Evolutionary conservation across 2,888 invertebrate genomes (phyloP).

Genomic region (Dorcus parallelipipedus): DNA sequence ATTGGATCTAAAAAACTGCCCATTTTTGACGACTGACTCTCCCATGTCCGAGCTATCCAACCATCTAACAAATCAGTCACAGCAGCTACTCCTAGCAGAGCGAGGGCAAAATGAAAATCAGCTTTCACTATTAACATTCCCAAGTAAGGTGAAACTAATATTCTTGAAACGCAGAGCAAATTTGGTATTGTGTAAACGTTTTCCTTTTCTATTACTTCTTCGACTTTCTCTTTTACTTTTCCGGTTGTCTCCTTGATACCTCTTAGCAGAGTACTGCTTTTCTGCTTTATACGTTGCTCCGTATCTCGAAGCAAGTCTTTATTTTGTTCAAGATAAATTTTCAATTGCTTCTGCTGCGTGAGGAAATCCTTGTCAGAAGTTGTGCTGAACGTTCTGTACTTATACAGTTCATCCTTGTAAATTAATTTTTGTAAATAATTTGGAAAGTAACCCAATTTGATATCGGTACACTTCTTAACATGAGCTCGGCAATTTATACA

Average conservation of each 20-base stretch:
- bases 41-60: constrained; percentile 91
- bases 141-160: constrained; percentile 81
- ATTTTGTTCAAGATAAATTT: constrained; percentile 55
- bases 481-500: constrained; percentile 1
- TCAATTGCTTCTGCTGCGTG: constrained; percentile 24
- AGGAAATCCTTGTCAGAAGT: constrained; percentile 20
- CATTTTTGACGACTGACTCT: constrained; percentile 85
- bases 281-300: constrained; percentile 56
- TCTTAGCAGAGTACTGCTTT: constrained; percentile 62
- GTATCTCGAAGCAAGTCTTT: constrained; percentile 60
- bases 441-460: constrained; percentile 3
- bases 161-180: constrained; percentile 80
- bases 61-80: constrained; percentile 94
- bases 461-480: constrained; percentile 4
- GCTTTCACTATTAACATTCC: constrained; percentile 84
- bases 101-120: constrained; percentile 76
- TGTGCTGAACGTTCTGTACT: constrained; percentile 14
- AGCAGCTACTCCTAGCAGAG: constrained; percentile 81
- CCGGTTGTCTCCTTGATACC: constrained; percentile 70
- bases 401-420: constrained; percentile 6
- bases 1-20: constrained; percentile 95
- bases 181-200: constrained; percentile 94
- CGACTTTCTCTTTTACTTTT: constrained; percentile 69
- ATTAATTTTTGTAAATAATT: constrained; percentile 4
- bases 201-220: constrained; percentile 77